phyloP scores from a whole-genome alignment of 2,797 vertebrate genomes.

The Thamnophis elegans region DNA sequence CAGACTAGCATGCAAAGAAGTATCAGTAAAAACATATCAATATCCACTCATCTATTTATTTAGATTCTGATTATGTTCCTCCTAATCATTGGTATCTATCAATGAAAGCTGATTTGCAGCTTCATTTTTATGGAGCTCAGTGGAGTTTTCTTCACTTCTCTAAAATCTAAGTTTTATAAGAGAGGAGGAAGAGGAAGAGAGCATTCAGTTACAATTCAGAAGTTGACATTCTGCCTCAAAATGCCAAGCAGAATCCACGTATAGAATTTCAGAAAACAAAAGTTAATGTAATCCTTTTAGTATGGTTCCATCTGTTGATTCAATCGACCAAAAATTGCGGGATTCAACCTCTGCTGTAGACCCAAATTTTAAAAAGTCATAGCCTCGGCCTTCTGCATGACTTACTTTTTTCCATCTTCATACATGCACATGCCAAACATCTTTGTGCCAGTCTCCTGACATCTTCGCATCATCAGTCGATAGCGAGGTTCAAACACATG shows the following conservation, averaged over 20 bases:
- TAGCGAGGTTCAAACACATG: slow-evolving; percentile 92
- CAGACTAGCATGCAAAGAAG: background rate
- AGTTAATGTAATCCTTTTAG: background rate
- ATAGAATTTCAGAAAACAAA: background rate
- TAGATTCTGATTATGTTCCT: background rate
- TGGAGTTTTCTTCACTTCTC: background rate
- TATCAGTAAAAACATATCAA: background rate
- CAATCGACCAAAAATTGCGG: background rate
- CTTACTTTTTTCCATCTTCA: slow-evolving; percentile 86
- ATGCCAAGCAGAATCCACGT: background rate
- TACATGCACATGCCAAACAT: slow-evolving; percentile 91
- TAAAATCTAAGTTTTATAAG: background rate
- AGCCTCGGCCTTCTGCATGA: background rate
- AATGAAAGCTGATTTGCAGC: background rate
- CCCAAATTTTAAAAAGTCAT: background rate
- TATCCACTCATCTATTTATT: background rate
- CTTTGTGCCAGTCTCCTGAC: slow-evolving; percentile 88
- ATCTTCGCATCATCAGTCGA: slow-evolving; percentile 90
- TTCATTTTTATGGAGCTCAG: background rate
- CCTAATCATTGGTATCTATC: background rate
- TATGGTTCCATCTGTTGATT: background rate
- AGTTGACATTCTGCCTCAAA: background rate
- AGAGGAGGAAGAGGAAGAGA: background rate
- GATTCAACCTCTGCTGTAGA: background rate
- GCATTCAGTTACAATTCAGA: background rate